Base-by-base conservation (phyloP, 2,888 invertebrate species). In the Tachystola acroxantha region DNA sequence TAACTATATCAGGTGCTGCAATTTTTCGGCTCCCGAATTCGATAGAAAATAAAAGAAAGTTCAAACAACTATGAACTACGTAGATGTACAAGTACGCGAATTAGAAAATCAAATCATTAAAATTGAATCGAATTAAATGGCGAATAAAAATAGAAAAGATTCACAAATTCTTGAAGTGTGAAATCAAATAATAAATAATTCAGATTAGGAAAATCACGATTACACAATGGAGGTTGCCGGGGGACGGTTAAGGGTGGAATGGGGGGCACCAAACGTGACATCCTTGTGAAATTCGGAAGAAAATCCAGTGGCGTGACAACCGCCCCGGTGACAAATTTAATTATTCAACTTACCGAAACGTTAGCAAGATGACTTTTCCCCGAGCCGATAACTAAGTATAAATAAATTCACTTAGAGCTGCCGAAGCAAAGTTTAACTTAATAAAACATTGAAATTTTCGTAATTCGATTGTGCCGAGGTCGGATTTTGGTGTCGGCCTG, bases 331-430 rank as follows among this genome's bases (percentile, higher is more conserved):
- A 85, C 84, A 85, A 85, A 86, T 84, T 82, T 73, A 82, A 85
- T 86, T 86, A 86, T 84, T 84, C 82, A 81, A 81, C 78, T 84
- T 81, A 80, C 75, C 72, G 81, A 81, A 84, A 84, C 78, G 84
- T 84, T 84, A 84, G 72, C 77, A 74, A 77, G 80, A 86, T 80
- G 82, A 84, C 82, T 85, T 81, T 78, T 80, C 77, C 24, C 62
- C 65, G 72, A 72, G 73, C 76, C 80, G 75, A 82, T 86, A 85
- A 84, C 84, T 84, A 81, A 85, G 82, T 86, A 85, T 76, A 78
- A 79, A 85, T 81, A 86, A 86, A 86, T 85, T 84, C 84, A 84
- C 77, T 86, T 86, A 84, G 64, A 74, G 68, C 71, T 68, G 73
- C 79, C 80, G 79, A 82, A 75, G 82, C 74, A 79, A 81, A 84